phyloP scores from a whole-genome alignment of 2,113 vertebrate genomes.

The Balaenoptera acutorostrata region DNA sequence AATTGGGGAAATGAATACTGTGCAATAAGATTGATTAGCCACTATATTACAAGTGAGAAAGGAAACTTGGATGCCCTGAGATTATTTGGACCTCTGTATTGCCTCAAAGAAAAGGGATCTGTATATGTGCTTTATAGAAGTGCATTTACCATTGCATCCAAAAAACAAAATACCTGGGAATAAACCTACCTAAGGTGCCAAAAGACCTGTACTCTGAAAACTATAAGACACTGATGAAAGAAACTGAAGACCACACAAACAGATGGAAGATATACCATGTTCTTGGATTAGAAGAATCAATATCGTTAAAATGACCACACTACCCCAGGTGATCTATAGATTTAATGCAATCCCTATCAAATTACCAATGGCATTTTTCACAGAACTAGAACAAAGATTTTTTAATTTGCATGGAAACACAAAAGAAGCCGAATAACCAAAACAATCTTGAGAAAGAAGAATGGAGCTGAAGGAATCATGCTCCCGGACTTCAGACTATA shows the following conservation, averaged over 20 bases:
- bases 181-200: neutral
- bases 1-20: neutral
- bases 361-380: neutral
- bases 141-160: neutral
- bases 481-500: neutral
- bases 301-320: neutral
- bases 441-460: neutral
- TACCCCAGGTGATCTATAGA: neutral
- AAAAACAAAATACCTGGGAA: neutral
- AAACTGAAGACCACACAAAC: neutral
- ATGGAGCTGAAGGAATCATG: neutral
- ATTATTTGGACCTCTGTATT: neutral
- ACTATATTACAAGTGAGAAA: neutral
- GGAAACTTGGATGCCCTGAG: neutral
- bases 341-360: neutral
- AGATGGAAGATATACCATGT: neutral
- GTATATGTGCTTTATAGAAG: neutral
- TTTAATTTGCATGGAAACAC: no score
- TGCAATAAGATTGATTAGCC: neutral
- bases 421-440: neutral
- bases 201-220: neutral
- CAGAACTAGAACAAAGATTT: neutral
- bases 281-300: neutral
- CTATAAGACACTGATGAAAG: neutral
- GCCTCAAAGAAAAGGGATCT: conserved; percentile 14